These are phyloP conservation scores for Mimachlamys varia DNA, from an alignment of 2,888 invertebrate genomes.

Conservation along the genomic window DNA sequence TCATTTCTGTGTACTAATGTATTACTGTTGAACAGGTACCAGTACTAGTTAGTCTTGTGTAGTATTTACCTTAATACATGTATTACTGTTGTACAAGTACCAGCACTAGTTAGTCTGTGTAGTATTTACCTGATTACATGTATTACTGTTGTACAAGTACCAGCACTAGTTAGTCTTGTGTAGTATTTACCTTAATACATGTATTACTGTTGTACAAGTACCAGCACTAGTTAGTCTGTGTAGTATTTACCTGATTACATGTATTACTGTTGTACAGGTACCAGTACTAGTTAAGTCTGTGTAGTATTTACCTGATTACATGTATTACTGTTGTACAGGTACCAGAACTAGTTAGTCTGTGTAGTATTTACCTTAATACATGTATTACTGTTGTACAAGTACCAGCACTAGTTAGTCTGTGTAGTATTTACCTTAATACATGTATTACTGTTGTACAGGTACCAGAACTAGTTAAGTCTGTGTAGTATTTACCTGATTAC, in stretches of 20 bases:
- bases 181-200: too few species aligned
- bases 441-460: conserved; percentile 54
- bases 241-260: too few species aligned
- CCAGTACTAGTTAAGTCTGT: conserved; percentile 84
- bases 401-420: conserved; percentile 84
- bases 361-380: too few species aligned
- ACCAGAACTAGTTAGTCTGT: conserved; percentile 84
- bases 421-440: too few species aligned
- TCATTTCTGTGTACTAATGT: neutral
- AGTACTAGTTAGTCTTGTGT: conserved; percentile 84
- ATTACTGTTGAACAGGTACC: conserved; percentile 57
- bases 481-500: conserved; percentile 76
- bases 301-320: too few species aligned
- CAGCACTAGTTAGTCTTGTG: conserved; percentile 84
- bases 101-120: conserved; percentile 84
- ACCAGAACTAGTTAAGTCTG: conserved; percentile 82
- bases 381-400: conserved; percentile 53
- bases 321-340: conserved; percentile 54
- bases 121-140: too few species aligned
- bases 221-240: conserved; percentile 84
- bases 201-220: conserved; percentile 53
- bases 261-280: conserved; percentile 53
- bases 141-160: conserved; percentile 55
- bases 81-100: conserved; percentile 55
- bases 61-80: too few species aligned